These are phyloP conservation scores for Gymnopithys bicolor DNA, from an alignment of 2,797 vertebrate genomes.

Conservation along the genomic window DNA sequence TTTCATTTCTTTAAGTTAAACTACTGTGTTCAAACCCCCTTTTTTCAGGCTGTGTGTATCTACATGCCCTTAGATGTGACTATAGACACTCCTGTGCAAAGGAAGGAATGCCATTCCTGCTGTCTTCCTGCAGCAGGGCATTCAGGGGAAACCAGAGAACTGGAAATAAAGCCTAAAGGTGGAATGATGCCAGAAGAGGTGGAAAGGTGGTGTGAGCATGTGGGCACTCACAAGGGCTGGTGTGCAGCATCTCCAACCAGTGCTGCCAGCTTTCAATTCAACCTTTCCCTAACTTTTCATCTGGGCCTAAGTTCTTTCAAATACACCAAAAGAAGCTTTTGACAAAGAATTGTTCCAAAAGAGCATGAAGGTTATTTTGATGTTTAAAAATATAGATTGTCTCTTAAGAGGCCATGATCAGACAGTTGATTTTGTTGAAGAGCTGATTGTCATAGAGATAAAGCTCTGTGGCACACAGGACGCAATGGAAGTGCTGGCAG, in stretches of 20 bases:
- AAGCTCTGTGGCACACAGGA: neutral
- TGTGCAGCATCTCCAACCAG: neutral
- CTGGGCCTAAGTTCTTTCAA: neutral
- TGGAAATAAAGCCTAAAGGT: neutral
- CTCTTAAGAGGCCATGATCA: neutral
- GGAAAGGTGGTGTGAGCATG: neutral
- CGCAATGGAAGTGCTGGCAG: neutral
- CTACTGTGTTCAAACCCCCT: neutral
- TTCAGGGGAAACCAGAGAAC: neutral
- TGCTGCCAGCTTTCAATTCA: neutral
- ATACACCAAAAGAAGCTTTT: neutral
- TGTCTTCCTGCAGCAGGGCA: neutral
- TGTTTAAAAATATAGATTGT: neutral
- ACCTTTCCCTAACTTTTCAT: neutral
- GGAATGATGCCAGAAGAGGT: neutral
- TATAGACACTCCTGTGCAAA: neutral
- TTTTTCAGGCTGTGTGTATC: neutral
- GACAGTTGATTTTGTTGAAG: neutral
- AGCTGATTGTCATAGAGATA: neutral
- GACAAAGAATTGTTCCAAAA: neutral
- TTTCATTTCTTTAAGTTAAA: neutral
- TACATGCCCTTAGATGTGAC: neutral
- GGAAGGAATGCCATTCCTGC: neutral
- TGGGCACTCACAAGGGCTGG: neutral
- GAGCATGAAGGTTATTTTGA: rapidly evolving